Percentiles rank a stretch among this genome's conserved stretches.
Evolutionary conservation across 1,140 invertebrate species (phyloP).

Genomic region (Kradibia gibbosae): DNA sequence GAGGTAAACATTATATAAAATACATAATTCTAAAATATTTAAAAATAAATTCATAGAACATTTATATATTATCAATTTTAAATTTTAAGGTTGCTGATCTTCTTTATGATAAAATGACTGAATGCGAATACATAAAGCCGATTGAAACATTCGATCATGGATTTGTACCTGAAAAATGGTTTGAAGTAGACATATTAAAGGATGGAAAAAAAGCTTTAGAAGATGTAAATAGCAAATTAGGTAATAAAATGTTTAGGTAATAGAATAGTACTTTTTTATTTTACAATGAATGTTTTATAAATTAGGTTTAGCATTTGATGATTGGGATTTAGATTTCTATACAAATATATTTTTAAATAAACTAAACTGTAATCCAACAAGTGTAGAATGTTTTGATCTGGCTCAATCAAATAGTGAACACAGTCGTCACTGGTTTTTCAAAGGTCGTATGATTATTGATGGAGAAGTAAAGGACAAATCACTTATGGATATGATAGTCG

Average conservation of each 20-base stretch:
- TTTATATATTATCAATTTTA: background rate
- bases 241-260: slow-evolving; percentile 66
- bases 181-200: slow-evolving; percentile 85
- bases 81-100: slow-evolving; percentile 72
- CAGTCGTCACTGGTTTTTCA: slow-evolving; percentile 94
- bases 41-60: background rate
- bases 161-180: slow-evolving; percentile 84
- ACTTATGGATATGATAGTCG: slow-evolving; percentile 93
- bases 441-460: slow-evolving; percentile 91
- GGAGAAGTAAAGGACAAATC: slow-evolving; percentile 84
- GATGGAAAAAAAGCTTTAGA: slow-evolving; percentile 85
- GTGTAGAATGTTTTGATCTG: slow-evolving; percentile 97
- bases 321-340: slow-evolving; percentile 91
- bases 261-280: background rate
- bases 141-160: slow-evolving; percentile 80
- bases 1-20: slow-evolving; percentile 56
- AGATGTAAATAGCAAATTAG: slow-evolving; percentile 87
- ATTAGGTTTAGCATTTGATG: slow-evolving; percentile 87
- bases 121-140: slow-evolving; percentile 83
- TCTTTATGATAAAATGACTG: slow-evolving; percentile 89
- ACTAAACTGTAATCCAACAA: slow-evolving; percentile 94
- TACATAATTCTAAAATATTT: background rate
- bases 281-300: background rate
- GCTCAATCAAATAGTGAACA: slow-evolving; percentile 99
- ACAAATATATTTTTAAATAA: slow-evolving; percentile 85